These are phyloP conservation scores for Otolemur garnettii DNA, from an alignment of 2,113 vertebrate genomes.

Conservation along the genomic window DNA sequence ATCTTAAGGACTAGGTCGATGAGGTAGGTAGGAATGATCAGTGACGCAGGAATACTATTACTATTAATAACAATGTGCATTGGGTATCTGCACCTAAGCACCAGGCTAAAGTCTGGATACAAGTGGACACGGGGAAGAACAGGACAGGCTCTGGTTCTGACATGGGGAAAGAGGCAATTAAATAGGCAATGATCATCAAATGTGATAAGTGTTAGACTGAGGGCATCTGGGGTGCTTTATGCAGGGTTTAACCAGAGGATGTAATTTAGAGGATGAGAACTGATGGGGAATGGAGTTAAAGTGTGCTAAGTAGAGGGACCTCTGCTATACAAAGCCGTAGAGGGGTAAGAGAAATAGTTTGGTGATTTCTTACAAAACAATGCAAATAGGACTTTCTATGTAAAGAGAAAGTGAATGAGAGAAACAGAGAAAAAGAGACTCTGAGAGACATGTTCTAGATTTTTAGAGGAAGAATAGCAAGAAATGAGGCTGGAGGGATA, in stretches of 20 bases:
- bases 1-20: background rate
- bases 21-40: background rate
- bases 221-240: background rate
- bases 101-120: background rate
- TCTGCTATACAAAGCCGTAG: background rate
- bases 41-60: background rate
- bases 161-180: background rate
- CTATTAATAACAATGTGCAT: background rate
- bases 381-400: background rate
- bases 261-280: background rate
- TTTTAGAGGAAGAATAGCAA: background rate
- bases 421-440: background rate
- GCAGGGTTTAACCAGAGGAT: background rate
- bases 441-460: background rate
- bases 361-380: background rate
- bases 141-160: too few relatives aligned
- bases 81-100: background rate
- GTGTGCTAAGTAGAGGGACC: background rate
- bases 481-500: background rate
- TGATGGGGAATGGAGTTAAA: background rate
- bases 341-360: background rate
- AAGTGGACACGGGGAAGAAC: background rate
- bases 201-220: background rate
- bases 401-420: background rate
- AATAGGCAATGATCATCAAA: background rate